Evolutionary conservation across 2,888 invertebrate genomes (phyloP), one percentile per base, ranked within the genome.

Genomic region (Eilema griseolum): DNA sequence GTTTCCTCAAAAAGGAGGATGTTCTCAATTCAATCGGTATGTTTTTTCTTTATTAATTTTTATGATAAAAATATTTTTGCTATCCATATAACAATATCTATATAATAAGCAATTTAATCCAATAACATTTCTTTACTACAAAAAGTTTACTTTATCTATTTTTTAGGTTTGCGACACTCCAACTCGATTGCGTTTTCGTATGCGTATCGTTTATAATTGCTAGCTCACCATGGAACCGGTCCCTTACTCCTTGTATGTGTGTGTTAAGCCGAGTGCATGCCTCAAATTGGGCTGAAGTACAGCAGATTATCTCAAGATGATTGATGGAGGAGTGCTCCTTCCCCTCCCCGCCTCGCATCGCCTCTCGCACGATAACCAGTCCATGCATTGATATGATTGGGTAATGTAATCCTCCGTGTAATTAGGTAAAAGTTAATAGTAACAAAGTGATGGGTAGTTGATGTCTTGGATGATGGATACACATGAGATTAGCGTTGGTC

Each of bases 291-390:
- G 91, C 90, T 95, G 95, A 95, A 95, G 96, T 95, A 95, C 95
- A 96, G 93, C 95, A 96, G 96, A 96, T 96, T 96, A 96, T 96
- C 96, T 96, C 89, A 88, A 91, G 92, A 95, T 96, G 96, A 96
- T 96, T 96, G 96, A 96, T 96, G 96, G 95, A 93, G 90, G 77
- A 81, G 80, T 66, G 64, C 60, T 61, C 76, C 37, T 66, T 57
- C 74, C 62, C 71, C 67, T 60, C 66, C 23, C 59, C 28, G 59
- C 46, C 57, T 57, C 37, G 31, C 63, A 31, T 65, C 62, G 64
- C 66, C 73, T 23, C 73, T 59, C 67, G 57, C 59, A 61, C 66
- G 75, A 71, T 76, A 78, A 83, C 83, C 84, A 81, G 78, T 83
- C 73, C 73, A 75, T 74, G 76, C 84, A 80, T 74, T 75, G 77